Evolutionary conservation across 1,140 invertebrate genomes (phyloP).

Genomic region (Sycophaga agraensis): DNA sequence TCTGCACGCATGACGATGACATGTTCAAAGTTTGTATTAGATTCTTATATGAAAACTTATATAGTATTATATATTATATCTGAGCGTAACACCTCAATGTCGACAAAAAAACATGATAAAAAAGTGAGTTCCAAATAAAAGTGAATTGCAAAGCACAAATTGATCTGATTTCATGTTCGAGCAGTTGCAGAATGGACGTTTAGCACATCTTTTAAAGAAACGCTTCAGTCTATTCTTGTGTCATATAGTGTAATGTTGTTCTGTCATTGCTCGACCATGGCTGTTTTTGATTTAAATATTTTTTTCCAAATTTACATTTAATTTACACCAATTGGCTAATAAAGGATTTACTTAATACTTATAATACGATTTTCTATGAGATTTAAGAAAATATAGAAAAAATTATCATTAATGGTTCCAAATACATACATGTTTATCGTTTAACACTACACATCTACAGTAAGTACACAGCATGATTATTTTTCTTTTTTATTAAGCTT

Average conservation of each 20-base stretch:
- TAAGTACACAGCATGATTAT: too few relatives aligned
- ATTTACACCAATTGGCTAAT: constrained; percentile 18
- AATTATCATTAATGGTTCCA: too few relatives aligned
- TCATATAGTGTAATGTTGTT: background rate
- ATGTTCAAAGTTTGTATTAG: constrained; percentile 34
- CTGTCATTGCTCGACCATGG: constrained; percentile 45
- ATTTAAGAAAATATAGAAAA: too few relatives aligned
- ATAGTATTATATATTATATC: constrained; percentile 31
- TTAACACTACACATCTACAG: too few relatives aligned
- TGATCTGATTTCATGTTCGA: constrained; percentile 43
- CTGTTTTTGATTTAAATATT: constrained; percentile 39
- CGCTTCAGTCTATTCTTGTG: background rate
- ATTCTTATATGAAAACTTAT: constrained; percentile 32
- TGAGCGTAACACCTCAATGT: constrained; percentile 34
- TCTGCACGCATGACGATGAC: constrained; percentile 6
- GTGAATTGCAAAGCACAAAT: constrained; percentile 34
- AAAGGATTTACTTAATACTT: background rate
- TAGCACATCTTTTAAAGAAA: background rate
- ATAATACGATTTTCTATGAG: too few relatives aligned
- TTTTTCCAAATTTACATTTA: constrained; percentile 30
- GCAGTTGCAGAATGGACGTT: constrained; percentile 34
- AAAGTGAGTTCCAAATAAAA: constrained; percentile 32
- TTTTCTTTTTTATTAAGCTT: too few relatives aligned
- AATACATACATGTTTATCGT: too few relatives aligned
- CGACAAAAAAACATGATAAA: constrained; percentile 25